phyloP scores from a whole-genome alignment of 1,140 invertebrate species.

The Camponotus vicinus region DNA sequence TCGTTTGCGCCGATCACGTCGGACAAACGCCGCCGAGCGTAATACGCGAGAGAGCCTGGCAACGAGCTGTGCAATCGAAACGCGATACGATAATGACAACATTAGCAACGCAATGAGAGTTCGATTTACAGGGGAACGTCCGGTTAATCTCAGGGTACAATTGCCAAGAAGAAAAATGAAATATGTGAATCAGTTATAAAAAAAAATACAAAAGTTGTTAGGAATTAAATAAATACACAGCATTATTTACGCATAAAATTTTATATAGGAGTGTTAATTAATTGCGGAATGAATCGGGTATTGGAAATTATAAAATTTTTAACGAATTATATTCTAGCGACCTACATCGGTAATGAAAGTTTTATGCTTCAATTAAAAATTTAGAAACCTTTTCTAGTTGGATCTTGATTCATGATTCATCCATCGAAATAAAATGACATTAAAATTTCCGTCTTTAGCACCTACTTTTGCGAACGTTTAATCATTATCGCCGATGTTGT shows the following conservation, averaged over 20 bases:
- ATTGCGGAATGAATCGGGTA: background rate
- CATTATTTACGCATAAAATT: background rate
- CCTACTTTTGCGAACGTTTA: background rate
- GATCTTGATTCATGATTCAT: background rate
- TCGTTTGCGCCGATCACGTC: slow-evolving; percentile 81
- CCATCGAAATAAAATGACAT: too few species aligned
- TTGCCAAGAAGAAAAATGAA: background rate
- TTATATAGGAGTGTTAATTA: background rate
- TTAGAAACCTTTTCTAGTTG: background rate
- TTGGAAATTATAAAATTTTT: background rate
- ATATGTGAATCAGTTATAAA: background rate
- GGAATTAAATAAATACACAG: background rate
- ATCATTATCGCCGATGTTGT: slow-evolving; percentile 18
- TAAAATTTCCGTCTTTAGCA: background rate
- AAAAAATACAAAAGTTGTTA: background rate
- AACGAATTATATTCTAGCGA: background rate
- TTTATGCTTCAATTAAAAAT: background rate
- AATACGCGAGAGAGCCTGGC: slow-evolving; percentile 61
- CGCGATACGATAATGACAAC: slow-evolving; percentile 64
- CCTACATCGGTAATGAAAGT: background rate
- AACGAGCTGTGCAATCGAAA: slow-evolving; percentile 45
- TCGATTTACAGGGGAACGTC: slow-evolving; percentile 52
- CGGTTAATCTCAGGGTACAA: slow-evolving; percentile 46
- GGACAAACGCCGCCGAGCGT: slow-evolving; percentile 73
- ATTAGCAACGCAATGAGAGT: slow-evolving; percentile 65